Conservation (phyloP, 2,113 vertebrate genomes). For the Chrysemys picta region DNA sequence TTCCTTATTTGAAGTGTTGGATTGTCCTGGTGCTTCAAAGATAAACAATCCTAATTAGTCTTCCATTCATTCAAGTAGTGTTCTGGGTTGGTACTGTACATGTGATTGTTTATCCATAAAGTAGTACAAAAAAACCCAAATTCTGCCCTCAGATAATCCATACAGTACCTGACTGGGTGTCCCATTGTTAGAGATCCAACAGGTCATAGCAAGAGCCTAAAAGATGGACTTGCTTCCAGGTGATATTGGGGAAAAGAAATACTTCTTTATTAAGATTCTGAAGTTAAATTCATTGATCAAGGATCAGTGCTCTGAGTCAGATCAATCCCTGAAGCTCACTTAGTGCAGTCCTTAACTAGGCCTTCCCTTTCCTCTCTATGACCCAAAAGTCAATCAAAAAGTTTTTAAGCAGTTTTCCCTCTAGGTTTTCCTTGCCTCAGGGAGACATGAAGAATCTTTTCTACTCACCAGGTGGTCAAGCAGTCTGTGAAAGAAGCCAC, state of each 20-base stretch:
- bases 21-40: constrained; percentile 15
- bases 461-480: neutral
- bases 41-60: neutral
- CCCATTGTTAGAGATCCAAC: accelerated
- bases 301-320: neutral
- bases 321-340: neutral
- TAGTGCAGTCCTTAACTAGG: neutral
- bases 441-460: neutral
- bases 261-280: neutral
- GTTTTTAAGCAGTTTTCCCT: neutral
- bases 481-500: neutral
- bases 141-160: neutral
- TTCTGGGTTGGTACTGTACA: neutral
- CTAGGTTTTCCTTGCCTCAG: neutral
- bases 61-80: neutral
- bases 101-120: neutral
- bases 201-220: neutral
- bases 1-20: neutral
- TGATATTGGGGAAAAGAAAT: neutral
- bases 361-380: neutral
- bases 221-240: neutral
- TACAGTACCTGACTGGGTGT: neutral
- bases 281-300: neutral
- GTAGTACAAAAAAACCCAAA: neutral
- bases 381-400: neutral